Percentiles rank a stretch among this genome's conserved stretches.
phyloP scores from a whole-genome alignment of 2,797 vertebrate species.

The Hoplostethus mediterraneus region DNA sequence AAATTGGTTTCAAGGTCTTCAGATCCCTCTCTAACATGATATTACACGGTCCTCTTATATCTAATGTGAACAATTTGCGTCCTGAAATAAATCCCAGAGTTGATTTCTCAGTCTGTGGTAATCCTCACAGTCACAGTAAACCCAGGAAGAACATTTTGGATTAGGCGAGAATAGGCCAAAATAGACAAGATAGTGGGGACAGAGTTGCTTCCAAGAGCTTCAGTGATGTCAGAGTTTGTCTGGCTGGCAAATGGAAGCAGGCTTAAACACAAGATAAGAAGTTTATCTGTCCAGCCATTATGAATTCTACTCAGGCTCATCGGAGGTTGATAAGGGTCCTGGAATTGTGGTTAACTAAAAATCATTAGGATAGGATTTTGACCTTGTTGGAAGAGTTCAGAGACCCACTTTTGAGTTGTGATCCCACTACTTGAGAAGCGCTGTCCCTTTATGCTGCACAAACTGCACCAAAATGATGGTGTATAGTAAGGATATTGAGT shows the following conservation, averaged over 20 bases:
- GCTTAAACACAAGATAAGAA: constrained; percentile 54
- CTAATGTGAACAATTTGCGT: too few species aligned
- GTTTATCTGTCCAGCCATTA: constrained; percentile 25
- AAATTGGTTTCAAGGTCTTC: too few species aligned
- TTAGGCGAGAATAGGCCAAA: neutral
- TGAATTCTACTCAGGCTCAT: neutral
- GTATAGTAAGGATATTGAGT: neutral
- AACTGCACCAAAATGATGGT: neutral
- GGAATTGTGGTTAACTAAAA: constrained; percentile 4
- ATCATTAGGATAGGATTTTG: neutral
- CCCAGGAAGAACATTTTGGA: neutral
- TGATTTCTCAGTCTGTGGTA: neutral
- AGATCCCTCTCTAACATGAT: neutral
- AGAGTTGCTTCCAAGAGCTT: neutral
- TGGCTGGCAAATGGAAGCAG: constrained; percentile 37
- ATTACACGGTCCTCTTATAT: neutral
- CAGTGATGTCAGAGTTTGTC: constrained; percentile 30
- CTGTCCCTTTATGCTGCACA: neutral
- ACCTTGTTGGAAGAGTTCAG: neutral
- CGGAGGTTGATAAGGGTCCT: neutral
- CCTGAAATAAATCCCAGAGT: neutral
- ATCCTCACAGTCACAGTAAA: neutral
- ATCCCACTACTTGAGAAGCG: neutral
- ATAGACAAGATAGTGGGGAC: neutral
- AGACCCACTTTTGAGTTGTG: neutral